Base-by-base conservation (phyloP, 1,140 invertebrate genomes). In the Panagrolaimus sp. region DNA sequence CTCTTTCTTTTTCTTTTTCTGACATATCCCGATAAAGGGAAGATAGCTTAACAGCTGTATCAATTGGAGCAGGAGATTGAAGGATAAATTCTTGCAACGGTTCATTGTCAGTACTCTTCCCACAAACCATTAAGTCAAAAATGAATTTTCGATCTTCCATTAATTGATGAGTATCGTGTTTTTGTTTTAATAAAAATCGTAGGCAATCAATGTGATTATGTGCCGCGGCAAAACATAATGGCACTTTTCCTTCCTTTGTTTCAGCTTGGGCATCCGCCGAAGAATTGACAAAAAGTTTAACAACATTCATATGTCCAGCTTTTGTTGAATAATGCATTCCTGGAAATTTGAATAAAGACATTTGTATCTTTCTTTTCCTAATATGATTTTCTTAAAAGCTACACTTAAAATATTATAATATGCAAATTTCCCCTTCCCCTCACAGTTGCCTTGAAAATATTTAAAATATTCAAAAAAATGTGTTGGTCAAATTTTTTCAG, bases 111-210 rank as follows among this genome's bases (percentile, higher is more conserved):
- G 92, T 90, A 77, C 93, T 92, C 85, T 97, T 98, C 10, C 94
- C 95, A 84, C 94, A 95, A 6, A 96, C 90, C 93, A 98, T 98
- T 79, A 98, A 86, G 84, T 98, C 97, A 85, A 96, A 96, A 28
- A 98, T 92, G 84, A 98, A 99, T 89, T 78, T 76, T 83, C 90
- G 90, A 83, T 98, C 95, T 77, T 98, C 94, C 91, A 99, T 96
- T 0, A 99, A 85, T 1, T 89, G 89, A 77, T 97, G 93, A 0
- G 94, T 94, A 80, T 96, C 94, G 83, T 98, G 94, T 82, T 98
- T 94, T 84, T 96, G 95, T 77, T 92, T 92, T 86, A 98, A 89
- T 43, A 99, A 87, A 84, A 95, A 98, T 81, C 93, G 91, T 15
- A 98, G 85, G 0, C 73, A 77, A 65, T 83, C 82, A 28, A 94